Conservation (phyloP, 2,113 vertebrate species). For the Cephalopterus ornatus region DNA sequence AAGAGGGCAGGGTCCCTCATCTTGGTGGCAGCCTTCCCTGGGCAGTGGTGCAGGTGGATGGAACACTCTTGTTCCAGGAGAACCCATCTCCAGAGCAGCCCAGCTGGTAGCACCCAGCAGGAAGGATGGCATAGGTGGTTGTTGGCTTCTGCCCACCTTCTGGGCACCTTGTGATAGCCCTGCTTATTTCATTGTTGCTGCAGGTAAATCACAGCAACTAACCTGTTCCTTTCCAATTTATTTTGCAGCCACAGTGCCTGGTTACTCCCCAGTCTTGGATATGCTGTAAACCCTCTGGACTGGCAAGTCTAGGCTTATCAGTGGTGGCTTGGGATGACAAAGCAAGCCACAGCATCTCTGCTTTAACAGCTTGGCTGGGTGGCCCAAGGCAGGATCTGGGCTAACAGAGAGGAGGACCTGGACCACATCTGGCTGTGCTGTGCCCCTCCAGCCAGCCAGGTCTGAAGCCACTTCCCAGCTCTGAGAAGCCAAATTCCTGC, state of each 20-base stretch:
- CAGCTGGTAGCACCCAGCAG: not conserved
- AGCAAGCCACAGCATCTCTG: not conserved
- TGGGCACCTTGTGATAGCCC: fast-evolving
- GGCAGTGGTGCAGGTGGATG: not conserved
- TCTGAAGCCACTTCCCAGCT: not conserved
- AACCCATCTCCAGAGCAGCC: not conserved
- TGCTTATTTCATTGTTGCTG: not conserved
- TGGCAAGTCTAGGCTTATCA: not conserved
- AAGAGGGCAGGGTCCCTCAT: not conserved
- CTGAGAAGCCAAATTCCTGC: not conserved
- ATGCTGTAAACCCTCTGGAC: not conserved
- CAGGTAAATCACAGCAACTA: not conserved
- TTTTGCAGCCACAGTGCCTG: not conserved
- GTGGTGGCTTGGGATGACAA: fast-evolving
- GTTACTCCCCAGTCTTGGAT: not conserved
- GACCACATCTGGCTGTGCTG: not conserved
- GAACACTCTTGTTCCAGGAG: fast-evolving
- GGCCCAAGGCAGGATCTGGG: not conserved
- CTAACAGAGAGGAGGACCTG: not conserved
- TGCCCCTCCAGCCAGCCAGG: not conserved
- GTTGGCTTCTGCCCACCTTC: not conserved
- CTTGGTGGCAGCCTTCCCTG: not conserved
- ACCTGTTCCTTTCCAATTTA: not conserved
- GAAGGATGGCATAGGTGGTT: not conserved
- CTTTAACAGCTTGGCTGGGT: not conserved